Percentiles rank a stretch among this genome's conserved stretches.
Conservation (phyloP, 2,888 invertebrate genomes). For the Caenorhabditis wallacei region DNA sequence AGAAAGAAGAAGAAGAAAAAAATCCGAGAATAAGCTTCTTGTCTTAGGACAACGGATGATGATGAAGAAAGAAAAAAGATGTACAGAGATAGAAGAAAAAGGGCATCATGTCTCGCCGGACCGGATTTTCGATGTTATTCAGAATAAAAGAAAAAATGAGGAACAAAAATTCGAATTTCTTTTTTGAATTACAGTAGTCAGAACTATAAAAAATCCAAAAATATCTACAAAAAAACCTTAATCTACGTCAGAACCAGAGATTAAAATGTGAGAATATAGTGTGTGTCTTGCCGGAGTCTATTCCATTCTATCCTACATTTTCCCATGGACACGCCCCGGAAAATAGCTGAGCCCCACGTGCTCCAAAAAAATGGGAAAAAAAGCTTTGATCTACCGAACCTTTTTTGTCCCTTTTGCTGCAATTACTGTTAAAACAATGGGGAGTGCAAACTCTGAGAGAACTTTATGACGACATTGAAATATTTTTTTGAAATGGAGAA, state of each 20-base stretch:
- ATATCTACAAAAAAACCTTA: too few relatives aligned
- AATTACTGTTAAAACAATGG: too few relatives aligned
- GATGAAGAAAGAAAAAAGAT: slow-evolving; percentile 34
- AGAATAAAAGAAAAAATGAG: not conserved
- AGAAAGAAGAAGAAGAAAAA: slow-evolving; percentile 29
- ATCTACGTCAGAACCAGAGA: slow-evolving; percentile 32
- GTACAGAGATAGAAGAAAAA: slow-evolving; percentile 46
- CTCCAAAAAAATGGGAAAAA: slow-evolving; percentile 9
- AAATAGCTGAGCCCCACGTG: slow-evolving; percentile 9
- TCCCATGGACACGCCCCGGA: slow-evolving; percentile 41
- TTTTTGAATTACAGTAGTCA: too few relatives aligned
- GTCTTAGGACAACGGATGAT: slow-evolving; percentile 29
- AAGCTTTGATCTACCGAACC: slow-evolving; percentile 28
- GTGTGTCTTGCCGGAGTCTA: not conserved
- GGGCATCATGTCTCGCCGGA: slow-evolving; percentile 24
- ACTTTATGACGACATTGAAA: too few relatives aligned
- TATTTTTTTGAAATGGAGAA: too few relatives aligned
- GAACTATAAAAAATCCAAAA: too few relatives aligned
- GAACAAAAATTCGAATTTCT: too few relatives aligned
- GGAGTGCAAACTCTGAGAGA: too few relatives aligned
- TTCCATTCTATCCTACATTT: slow-evolving; percentile 20
- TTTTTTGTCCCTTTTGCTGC: too few relatives aligned
- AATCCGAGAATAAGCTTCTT: slow-evolving; percentile 17
- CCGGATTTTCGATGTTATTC: slow-evolving; percentile 27
- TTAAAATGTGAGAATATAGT: slow-evolving; percentile 19